Evolutionary conservation across 2,797 vertebrate genomes (phyloP), one percentile per base, ranked within the genome.

Genomic region (Cossypha caffra): DNA sequence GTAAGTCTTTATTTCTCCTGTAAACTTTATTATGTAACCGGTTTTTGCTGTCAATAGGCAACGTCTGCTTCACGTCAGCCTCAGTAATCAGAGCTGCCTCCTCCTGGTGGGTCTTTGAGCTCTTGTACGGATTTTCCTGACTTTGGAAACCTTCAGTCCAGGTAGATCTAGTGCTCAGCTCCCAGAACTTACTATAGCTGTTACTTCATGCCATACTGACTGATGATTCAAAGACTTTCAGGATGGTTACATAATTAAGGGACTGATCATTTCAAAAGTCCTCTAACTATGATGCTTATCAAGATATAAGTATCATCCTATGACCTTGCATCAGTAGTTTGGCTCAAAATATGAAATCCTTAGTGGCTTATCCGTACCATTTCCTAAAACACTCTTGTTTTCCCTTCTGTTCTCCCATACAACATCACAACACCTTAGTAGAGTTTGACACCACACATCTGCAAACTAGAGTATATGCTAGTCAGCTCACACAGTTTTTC

Each of bases 241-340:
- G 10, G 11, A 33, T 63, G 7, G 11, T 37, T 85, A 45, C 43
- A 16, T 63, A 63, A 71, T 57, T 59, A 77, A 73, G 16, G 7
- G 8, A 1, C 2, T 62, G 20, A 63, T 24, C 0, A 2, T 38
- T 33, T 40, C n/a, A 58, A 47, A 38, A 38, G 8, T 29, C 7
- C 4, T 37, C 3, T 40, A 12, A 45, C 40, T 73, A 1, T 59
- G 37, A 20, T 86, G 16, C 13, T 72, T 57, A 52, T 31, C 11
- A 86, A 61, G 7, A 26, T 59, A 10, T 50, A 28, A 50, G 11
- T 28, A 75, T 73, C 25, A 21, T 57, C 15, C 7, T 40, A 5
- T 52, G 29, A n/a, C 24, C 55, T 33, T 71, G 38, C 50, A 19
- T 59, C 21, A 17, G 5, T 40, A 71, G 8, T 38, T 59, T 38